Conservation (phyloP, 2,888 invertebrate genomes). For the Gasteruption jaculator region DNA sequence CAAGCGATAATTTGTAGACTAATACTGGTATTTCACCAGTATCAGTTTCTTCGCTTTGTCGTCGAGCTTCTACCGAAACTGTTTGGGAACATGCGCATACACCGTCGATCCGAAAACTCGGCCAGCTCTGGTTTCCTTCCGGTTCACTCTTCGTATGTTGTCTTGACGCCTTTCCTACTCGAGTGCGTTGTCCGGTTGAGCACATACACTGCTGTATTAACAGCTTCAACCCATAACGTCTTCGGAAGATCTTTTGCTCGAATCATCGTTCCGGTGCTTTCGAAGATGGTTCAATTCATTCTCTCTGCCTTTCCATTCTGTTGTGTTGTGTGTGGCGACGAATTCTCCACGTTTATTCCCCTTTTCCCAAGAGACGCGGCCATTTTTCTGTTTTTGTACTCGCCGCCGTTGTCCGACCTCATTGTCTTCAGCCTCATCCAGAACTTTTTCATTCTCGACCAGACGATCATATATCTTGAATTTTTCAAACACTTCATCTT, state of each 20-base stretch:
- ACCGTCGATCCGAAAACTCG: constrained; percentile 28
- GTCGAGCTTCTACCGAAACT: constrained; percentile 22
- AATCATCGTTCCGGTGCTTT: constrained; percentile 17
- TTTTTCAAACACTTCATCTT: constrained; percentile 19
- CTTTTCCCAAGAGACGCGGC: neutral
- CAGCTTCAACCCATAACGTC: constrained; percentile 42
- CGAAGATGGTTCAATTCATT: constrained; percentile 16
- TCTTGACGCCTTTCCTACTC: constrained; percentile 12
- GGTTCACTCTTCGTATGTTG: constrained; percentile 28
- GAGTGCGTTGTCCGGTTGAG: constrained; percentile 33
- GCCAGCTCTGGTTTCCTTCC: constrained; percentile 24
- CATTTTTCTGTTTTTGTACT: constrained; percentile 5
- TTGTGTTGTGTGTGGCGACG: constrained; percentile 17
- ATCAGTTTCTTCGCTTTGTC: constrained; percentile 20
- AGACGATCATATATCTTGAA: constrained; percentile 16
- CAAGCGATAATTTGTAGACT: constrained; percentile 4
- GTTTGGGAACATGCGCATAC: constrained; percentile 22
- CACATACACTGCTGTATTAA: constrained; percentile 36
- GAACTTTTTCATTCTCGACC: constrained; percentile 16
- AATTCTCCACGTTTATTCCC: constrained; percentile 9
- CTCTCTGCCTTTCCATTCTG: constrained; percentile 20
- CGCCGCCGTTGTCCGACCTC: constrained; percentile 15
- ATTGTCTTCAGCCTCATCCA: neutral
- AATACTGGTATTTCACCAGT: constrained; percentile 29
- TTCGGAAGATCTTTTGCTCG: constrained; percentile 13